Evolutionary conservation across 1,140 invertebrate species (phyloP), one percentile per base, ranked within the genome.

Genomic region (Zaprionus capensis): DNA sequence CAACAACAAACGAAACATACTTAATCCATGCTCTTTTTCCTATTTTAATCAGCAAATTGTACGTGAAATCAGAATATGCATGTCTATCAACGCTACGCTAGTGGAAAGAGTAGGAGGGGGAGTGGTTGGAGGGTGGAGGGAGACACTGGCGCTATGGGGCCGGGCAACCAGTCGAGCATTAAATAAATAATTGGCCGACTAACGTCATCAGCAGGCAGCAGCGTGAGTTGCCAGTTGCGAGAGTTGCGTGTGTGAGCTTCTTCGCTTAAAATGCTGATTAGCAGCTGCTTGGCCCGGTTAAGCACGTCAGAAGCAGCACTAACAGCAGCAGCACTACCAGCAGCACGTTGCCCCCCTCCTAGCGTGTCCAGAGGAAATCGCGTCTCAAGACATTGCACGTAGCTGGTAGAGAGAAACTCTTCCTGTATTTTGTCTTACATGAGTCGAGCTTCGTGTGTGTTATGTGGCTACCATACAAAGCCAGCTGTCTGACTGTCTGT

Each of bases 341-440:
- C 22, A 2, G 11, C 22, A 20, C 46, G 17, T 11, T 12, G 46
- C 20, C 46, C 9, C 46, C 46, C 46, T 22, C 20, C 46, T 51
- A 24, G 46, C 46, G 20, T 51, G 46, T 24, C 12, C 46, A 51
- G 46, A 5, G 46, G 20, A 51, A 51, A 51, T 51, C 46, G 46
- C 46, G 46, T 24, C 11, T 51, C 20, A 22, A 51, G 20, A 51
- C 31, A 15, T 12, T 56, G 26, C 31, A 26, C 64, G 31, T 41
- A 51, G 36, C 15, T 28, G n/a, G 38, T 14, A 6, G 38, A 44
- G n/a, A 62, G 31, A 72, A 72, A 66, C 63, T 85, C 74, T 85
- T 84, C 82, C 82, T 84, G 74, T 76, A 58, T 78, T 63, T 75
- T 67, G 74, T 74, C 74, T 88, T 88, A 87, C 84, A 84, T 78